Evolutionary conservation across 2,113 vertebrate species (phyloP).

Genomic region (Gobio gobio): DNA sequence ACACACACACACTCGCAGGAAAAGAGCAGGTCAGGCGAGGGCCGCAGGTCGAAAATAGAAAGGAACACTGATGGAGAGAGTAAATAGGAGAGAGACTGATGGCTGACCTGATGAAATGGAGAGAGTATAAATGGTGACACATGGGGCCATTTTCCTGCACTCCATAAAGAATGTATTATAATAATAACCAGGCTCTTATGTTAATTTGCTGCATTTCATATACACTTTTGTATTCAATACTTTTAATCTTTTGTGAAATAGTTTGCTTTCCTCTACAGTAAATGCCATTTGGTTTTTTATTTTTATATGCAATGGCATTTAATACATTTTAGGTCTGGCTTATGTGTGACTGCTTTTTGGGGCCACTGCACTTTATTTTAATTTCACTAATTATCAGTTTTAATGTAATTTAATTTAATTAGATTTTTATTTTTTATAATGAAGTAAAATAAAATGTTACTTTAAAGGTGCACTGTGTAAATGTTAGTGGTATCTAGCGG

Average conservation of each 20-base stretch:
- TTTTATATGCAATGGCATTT: not conserved
- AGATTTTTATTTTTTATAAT: not conserved
- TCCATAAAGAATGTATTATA: not conserved
- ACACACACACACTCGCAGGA: not conserved
- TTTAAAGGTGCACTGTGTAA: not conserved
- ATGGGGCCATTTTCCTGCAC: not conserved
- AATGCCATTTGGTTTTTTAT: not conserved
- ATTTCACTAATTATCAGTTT: not conserved
- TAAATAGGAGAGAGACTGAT: not conserved
- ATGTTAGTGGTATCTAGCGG: too few species aligned
- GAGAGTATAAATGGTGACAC: not conserved
- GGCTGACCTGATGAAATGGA: not conserved
- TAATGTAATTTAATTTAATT: too few species aligned
- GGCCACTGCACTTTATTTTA: not conserved
- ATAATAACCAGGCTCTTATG: not conserved
- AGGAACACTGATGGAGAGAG: not conserved
- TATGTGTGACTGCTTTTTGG: not conserved
- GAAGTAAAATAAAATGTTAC: not conserved
- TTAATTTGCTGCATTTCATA: not conserved
- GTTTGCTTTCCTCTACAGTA: not conserved
- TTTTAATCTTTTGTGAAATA: not conserved
- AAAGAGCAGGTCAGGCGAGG: slow-evolving; percentile 11
- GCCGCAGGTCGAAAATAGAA: not conserved
- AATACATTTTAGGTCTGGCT: not conserved
- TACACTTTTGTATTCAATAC: not conserved